Evolutionary conservation across 2,113 vertebrate species (phyloP), one percentile per base, ranked within the genome.

Genomic region (Diphyllodes magnificus): DNA sequence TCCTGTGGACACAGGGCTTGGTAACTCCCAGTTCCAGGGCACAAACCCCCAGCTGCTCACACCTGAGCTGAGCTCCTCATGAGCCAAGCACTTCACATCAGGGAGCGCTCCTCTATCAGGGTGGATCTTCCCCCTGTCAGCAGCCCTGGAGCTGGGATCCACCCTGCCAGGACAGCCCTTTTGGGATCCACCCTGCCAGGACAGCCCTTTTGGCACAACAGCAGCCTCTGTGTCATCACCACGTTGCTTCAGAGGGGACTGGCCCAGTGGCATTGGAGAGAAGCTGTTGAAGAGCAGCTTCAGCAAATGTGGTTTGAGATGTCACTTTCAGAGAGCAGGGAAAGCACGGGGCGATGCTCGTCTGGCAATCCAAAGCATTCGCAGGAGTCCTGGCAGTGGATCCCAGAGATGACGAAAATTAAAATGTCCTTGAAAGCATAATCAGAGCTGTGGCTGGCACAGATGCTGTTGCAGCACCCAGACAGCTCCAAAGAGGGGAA

Each of bases 391-490:
- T 90, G 92, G 85, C 78, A 66, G 75, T 37, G 50, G 50, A 86
- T 93, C 45, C 68, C 79, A 88, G 71, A 57, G 59, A 93, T n/a
- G 70, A 92, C 23, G n/a, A 63, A 89, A 92, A 73, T 77, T 50
- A 76, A 87, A 87, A 68, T 7, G 71, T 66, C 70, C 82, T 95
- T 95, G 95, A 91, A 94, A 97, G 94, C 84, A 86, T 11, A 85
- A 73, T 68, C 45, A 90, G 89, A 95, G 39, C 83, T 82, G 57
- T 76, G 73, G 8, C 72, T 91, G 89, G 70, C 73, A 82, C 73
- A 72, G 82, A 54, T 5, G 51, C 80, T 81, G 5, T 6, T 51
- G 83, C 68, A 83, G 23, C 60, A 75, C 21, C 6, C 10, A 86
- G 91, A 60, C 50, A 64, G 11, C 51, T 47, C 80, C 11, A 13